Percentiles rank a stretch among this genome's conserved stretches.
These are phyloP conservation scores for Lydus trimaculatus DNA, from an alignment of 2,888 invertebrate species.

Conservation along the genomic window DNA sequence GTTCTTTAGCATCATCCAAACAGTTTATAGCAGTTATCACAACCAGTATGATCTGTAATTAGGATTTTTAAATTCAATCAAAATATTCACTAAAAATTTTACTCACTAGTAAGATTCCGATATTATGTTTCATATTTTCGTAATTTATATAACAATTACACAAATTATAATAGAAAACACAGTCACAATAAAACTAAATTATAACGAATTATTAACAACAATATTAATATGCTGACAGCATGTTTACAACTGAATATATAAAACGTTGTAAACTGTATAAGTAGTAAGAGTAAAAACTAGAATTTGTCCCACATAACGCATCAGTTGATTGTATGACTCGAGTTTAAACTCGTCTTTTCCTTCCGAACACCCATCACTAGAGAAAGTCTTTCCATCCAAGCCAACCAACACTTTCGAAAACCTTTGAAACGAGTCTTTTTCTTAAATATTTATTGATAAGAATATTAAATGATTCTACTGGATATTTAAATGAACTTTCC, in stretches of 20 bases:
- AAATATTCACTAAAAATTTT: not conserved
- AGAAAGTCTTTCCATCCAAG: constrained; percentile 27
- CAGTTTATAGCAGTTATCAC: not conserved
- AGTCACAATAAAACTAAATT: not conserved
- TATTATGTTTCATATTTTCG: constrained; percentile 4
- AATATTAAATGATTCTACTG: constrained; percentile 9
- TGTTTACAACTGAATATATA: constrained; percentile 5
- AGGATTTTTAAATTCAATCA: not conserved
- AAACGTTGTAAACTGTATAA: constrained; percentile 22
- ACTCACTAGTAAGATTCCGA: constrained; percentile 8
- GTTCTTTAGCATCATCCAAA: not conserved
- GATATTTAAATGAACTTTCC: constrained; percentile 16
- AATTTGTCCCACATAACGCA: constrained; percentile 35
- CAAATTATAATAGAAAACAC: not conserved
- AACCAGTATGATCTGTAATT: not conserved
- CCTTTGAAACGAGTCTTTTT: constrained; percentile 16
- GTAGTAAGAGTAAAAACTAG: constrained; percentile 34
- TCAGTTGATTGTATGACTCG: constrained; percentile 29
- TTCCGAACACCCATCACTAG: constrained; percentile 28
- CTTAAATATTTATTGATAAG: constrained; percentile 15
- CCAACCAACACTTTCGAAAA: constrained; percentile 27
- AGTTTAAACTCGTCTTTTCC: constrained; percentile 27
- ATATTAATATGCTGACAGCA: constrained; percentile 4
- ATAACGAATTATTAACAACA: not conserved
- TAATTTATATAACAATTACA: not conserved